Percentiles rank a stretch among this genome's conserved stretches.
Conservation (phyloP, 2,888 invertebrate genomes). For the Drosophila neoperkinsi region DNA sequence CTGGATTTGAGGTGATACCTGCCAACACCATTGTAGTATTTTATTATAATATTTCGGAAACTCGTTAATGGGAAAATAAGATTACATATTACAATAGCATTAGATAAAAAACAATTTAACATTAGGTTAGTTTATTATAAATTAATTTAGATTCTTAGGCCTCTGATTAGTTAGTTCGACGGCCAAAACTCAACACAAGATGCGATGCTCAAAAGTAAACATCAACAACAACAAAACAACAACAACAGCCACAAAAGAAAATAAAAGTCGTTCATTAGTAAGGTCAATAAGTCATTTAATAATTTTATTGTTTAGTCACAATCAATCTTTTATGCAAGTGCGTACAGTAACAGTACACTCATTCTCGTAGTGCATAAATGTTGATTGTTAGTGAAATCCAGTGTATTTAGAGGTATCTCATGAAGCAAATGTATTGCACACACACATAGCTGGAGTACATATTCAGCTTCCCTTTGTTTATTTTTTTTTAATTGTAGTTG, state of each 20-base stretch:
- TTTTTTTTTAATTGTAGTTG: slow-evolving; percentile 24
- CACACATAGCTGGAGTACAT: slow-evolving; percentile 19
- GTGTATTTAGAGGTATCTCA: slow-evolving; percentile 16
- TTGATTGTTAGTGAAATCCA: slow-evolving; percentile 21
- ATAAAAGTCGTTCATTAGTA: neutral
- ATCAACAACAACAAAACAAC: slow-evolving; percentile 9
- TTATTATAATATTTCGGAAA: slow-evolving; percentile 15
- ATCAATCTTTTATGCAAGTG: slow-evolving; percentile 11
- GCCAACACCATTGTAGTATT: slow-evolving; percentile 22
- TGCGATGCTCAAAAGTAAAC: slow-evolving; percentile 12
- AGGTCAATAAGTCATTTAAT: slow-evolving; percentile 16
- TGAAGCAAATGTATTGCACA: slow-evolving; percentile 21
- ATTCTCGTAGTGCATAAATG: slow-evolving; percentile 20
- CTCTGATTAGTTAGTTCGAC: neutral
- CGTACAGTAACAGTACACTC: slow-evolving; percentile 20
- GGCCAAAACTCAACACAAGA: neutral
- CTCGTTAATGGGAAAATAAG: slow-evolving; percentile 18
- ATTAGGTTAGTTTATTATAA: slow-evolving; percentile 26
- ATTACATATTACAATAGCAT: slow-evolving; percentile 6
- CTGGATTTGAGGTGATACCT: slow-evolving; percentile 13
- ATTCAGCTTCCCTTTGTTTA: slow-evolving; percentile 2
- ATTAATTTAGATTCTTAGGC: slow-evolving; percentile 26
- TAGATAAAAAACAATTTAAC: slow-evolving; percentile 10
- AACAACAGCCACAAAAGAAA: slow-evolving; percentile 5
- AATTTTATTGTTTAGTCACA: slow-evolving; percentile 13